A percentile compares a stretch with the other conserved stretches of the same genome.
Conservation (phyloP, 2,797 vertebrate species). For the Diglossa cyanea region DNA sequence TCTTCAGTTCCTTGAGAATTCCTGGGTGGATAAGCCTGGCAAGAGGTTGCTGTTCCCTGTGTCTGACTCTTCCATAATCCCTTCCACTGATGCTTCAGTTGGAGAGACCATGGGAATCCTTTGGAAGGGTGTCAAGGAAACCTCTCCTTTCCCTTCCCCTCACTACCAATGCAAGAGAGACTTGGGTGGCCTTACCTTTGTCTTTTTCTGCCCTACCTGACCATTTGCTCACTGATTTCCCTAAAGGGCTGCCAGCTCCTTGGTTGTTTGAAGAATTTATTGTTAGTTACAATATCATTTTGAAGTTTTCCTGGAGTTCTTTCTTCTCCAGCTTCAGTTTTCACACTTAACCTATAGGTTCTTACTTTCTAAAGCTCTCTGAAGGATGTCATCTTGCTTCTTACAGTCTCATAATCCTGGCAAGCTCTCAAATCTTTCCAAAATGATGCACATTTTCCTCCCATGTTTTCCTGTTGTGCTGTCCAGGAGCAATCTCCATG, state of each 20-base stretch:
- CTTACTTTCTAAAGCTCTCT: not conserved
- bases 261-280: not conserved
- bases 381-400: not conserved
- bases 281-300: not conserved
- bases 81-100: not conserved
- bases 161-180: not conserved
- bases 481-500: not conserved
- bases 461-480: not conserved
- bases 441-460: not conserved
- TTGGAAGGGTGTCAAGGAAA: not conserved
- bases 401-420: not conserved
- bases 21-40: not conserved
- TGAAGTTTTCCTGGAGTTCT: not conserved
- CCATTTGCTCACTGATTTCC: not conserved
- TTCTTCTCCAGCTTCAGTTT: not conserved
- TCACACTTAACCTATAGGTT: not conserved
- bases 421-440: not conserved
- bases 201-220: not conserved
- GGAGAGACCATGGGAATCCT: not conserved
- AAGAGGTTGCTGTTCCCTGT: accelerated
- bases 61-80: not conserved
- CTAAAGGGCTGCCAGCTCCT: not conserved
- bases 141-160: not conserved
- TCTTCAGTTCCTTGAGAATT: not conserved
- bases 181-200: not conserved